Evolutionary conservation across 1,140 invertebrate genomes (phyloP).

Genomic region (Formica selysi): DNA sequence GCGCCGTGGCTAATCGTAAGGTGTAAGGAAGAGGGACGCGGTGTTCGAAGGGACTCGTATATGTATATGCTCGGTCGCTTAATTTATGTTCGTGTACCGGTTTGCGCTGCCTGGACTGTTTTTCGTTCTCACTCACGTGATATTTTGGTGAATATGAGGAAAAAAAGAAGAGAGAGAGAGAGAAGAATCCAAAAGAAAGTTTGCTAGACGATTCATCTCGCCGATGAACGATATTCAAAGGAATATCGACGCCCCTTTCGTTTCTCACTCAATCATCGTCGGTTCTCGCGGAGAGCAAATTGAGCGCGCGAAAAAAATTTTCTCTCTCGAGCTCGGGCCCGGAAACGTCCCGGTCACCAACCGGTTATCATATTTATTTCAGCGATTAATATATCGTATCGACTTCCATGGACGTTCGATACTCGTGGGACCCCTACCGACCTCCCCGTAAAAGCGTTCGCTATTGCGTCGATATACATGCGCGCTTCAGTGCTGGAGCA

Average conservation of each 20-base stretch:
- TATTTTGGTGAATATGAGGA: slow-evolving; percentile 35
- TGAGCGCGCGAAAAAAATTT: not conserved
- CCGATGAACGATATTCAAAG: slow-evolving; percentile 66
- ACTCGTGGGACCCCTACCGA: not conserved
- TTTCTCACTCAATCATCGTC: slow-evolving; percentile 23
- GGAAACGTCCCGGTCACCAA: slow-evolving; percentile 57
- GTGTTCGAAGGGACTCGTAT: slow-evolving; percentile 34
- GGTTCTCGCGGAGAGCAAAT: slow-evolving; percentile 1
- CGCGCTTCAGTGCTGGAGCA: slow-evolving; percentile 52
- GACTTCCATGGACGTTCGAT: slow-evolving; percentile 43
- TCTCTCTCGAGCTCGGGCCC: not conserved
- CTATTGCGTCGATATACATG: slow-evolving; percentile 19
- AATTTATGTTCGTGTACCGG: slow-evolving; percentile 70
- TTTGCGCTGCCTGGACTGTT: slow-evolving; percentile 47
- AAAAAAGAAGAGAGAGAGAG: slow-evolving; percentile 20
- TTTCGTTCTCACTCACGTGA: slow-evolving; percentile 23
- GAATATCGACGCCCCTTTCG: slow-evolving; percentile 60
- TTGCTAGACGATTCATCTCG: slow-evolving; percentile 66
- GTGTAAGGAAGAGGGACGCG: slow-evolving; percentile 61
- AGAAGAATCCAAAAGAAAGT: slow-evolving; percentile 54
- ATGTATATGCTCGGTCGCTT: slow-evolving; percentile 47
- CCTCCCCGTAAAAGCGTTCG: not conserved
- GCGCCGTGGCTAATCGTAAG: slow-evolving; percentile 69
- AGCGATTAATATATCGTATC: slow-evolving; percentile 73
- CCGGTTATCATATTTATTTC: no score